Evolutionary conservation across 2,888 invertebrate species (phyloP).

Genomic region (Argyra leucocephala): DNA sequence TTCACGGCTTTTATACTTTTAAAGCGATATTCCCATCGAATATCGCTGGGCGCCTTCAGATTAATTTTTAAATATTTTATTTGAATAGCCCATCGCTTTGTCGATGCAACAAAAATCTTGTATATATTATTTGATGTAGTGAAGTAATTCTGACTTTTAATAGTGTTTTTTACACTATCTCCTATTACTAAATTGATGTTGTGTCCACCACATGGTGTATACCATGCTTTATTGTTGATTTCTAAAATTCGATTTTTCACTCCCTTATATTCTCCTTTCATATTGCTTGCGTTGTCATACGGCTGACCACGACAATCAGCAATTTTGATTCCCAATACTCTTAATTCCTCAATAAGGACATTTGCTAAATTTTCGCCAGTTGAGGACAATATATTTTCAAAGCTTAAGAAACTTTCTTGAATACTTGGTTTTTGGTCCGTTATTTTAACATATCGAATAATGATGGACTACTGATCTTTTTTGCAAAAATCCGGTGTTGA

Average conservation of each 20-base stretch:
- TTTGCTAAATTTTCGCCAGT: slow-evolving; percentile 12
- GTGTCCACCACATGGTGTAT: slow-evolving; percentile 9
- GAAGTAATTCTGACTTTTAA: slow-evolving; percentile 9
- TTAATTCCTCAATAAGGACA: slow-evolving; percentile 13
- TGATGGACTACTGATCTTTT: slow-evolving; percentile 14
- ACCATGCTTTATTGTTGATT: slow-evolving; percentile 18
- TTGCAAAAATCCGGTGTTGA: slow-evolving; percentile 10
- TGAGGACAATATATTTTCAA: slow-evolving; percentile 8
- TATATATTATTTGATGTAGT: slow-evolving; percentile 3
- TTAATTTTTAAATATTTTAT: too few relatives aligned
- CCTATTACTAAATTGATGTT: slow-evolving; percentile 9
- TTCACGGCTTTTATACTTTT: too few relatives aligned
- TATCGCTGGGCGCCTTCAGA: too few relatives aligned
- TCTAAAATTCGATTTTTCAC: slow-evolving; percentile 16
- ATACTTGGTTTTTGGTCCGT: too few relatives aligned
- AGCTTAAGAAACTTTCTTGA: slow-evolving; percentile 11
- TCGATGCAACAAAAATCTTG: too few relatives aligned
- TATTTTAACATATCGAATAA: slow-evolving; percentile 12
- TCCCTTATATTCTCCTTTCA: slow-evolving; percentile 14
- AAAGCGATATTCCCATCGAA: too few relatives aligned
- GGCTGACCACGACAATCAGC: slow-evolving; percentile 8
- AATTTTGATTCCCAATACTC: slow-evolving; percentile 14
- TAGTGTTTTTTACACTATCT: slow-evolving; percentile 9
- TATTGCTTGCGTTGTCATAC: slow-evolving; percentile 11
- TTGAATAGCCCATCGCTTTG: too few relatives aligned